A percentile compares a stretch with the other conserved stretches of the same genome.
phyloP scores from a whole-genome alignment of 2,888 invertebrate species.

The Agrenia bidenticulata region DNA sequence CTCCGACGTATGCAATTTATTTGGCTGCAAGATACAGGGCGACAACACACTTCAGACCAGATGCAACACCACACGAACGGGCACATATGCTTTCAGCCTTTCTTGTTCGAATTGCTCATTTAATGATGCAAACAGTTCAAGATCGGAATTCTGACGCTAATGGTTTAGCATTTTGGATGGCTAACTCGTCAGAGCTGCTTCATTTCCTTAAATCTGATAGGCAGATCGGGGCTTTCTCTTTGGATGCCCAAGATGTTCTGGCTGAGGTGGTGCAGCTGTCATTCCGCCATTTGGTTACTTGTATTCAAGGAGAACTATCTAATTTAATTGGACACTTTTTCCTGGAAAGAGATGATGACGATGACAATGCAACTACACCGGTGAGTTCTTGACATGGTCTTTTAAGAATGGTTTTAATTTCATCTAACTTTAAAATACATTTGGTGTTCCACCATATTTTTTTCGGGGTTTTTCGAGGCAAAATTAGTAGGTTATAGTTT shows the following conservation, averaged over 20 bases:
- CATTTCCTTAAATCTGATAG: slow-evolving; percentile 95
- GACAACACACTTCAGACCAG: slow-evolving; percentile 90
- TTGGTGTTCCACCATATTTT: too few species aligned
- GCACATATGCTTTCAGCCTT: slow-evolving; percentile 87
- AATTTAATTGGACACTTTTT: slow-evolving; percentile 77
- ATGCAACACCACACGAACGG: slow-evolving; percentile 85
- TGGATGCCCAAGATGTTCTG: slow-evolving; percentile 88
- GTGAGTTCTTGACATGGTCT: too few species aligned
- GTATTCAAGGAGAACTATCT: slow-evolving; percentile 70
- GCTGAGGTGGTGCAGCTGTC: slow-evolving; percentile 92
- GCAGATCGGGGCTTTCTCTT: slow-evolving; percentile 86
- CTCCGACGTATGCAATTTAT: slow-evolving; percentile 95
- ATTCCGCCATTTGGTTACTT: slow-evolving; percentile 66
- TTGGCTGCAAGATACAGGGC: slow-evolving; percentile 84
- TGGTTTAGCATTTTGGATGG: slow-evolving; percentile 92
- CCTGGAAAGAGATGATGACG: slow-evolving; percentile 69
- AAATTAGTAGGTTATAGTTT: too few species aligned
- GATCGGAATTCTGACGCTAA: slow-evolving; percentile 83
- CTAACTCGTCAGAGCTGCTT: slow-evolving; percentile 92
- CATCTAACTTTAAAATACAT: too few species aligned
- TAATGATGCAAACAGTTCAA: slow-evolving; percentile 56
- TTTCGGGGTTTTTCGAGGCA: too few species aligned
- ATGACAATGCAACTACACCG: slow-evolving; percentile 69
- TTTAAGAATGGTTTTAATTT: too few species aligned
- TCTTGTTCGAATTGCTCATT: slow-evolving; percentile 80